Percentiles rank a stretch among this genome's conserved stretches.
phyloP scores from a whole-genome alignment of 2,888 invertebrate species.

The Cosmorhoe ocellata region DNA sequence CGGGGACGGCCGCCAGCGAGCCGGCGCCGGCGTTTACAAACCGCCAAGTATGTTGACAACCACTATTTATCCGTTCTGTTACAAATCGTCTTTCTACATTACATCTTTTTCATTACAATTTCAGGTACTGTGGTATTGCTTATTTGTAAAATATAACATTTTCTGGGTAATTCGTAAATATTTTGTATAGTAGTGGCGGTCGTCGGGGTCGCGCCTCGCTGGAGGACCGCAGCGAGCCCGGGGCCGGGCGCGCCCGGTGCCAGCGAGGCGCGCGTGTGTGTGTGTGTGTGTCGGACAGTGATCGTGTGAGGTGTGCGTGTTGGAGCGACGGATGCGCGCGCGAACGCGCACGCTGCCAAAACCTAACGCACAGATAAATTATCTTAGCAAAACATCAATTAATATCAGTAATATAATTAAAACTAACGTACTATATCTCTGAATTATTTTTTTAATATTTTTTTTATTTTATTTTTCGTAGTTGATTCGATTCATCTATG shows the following conservation, averaged over 20 bases:
- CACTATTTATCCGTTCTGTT: constrained; percentile 68
- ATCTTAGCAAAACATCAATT: constrained; percentile 81
- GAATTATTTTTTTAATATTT: constrained; percentile 49
- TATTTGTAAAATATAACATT: constrained; percentile 69
- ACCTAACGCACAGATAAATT: constrained; percentile 76
- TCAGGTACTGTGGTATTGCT: constrained; percentile 81
- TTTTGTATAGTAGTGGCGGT: constrained; percentile 55
- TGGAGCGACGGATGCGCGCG: constrained; percentile 47
- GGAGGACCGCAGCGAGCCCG: background rate
- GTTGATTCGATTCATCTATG: constrained; percentile 66
- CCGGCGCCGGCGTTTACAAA: constrained; percentile 34
- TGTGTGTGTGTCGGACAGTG: constrained; percentile 22
- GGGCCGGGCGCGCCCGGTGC: no score
- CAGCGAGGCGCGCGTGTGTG: no score
- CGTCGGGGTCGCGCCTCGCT: constrained; percentile 38
- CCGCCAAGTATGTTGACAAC: constrained; percentile 57
- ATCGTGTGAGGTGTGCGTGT: no score
- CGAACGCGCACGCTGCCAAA: constrained; percentile 53
- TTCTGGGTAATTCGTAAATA: constrained; percentile 43
- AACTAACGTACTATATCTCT: constrained; percentile 80
- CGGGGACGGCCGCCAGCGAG: no score
- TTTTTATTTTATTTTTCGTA: constrained; percentile 57
- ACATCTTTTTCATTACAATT: constrained; percentile 58
- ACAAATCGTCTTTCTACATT: constrained; percentile 50
- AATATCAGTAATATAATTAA: constrained; percentile 81